Conservation (phyloP, 1,140 invertebrate species). For the Pachyrhynchus sulphureomaculatus region DNA sequence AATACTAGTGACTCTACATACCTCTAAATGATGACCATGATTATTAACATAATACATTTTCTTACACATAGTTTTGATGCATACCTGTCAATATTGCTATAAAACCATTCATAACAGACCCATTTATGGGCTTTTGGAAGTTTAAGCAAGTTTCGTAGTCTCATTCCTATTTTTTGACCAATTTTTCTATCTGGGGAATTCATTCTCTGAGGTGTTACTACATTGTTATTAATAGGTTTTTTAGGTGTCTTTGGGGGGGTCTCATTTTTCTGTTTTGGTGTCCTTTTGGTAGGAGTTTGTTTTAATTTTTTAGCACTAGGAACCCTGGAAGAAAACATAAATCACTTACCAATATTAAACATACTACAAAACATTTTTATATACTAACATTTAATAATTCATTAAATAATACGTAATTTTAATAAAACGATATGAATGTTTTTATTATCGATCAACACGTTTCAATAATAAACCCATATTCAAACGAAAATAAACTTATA, state of each 20-base stretch:
- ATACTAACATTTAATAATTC: too few species aligned
- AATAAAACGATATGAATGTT: too few species aligned
- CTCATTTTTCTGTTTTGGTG: constrained; percentile 49
- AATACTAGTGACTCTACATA: too few species aligned
- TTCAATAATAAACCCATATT: too few species aligned
- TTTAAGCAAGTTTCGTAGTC: constrained; percentile 94
- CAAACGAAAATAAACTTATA: too few species aligned
- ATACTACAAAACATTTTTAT: too few species aligned
- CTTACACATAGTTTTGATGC: too few species aligned
- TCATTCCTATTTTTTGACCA: constrained; percentile 86
- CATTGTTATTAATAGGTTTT: constrained; percentile 49
- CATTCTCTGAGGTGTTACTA: constrained; percentile 44
- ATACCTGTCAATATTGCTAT: constrained; percentile 91
- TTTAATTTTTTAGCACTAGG: constrained; percentile 64
- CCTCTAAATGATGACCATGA: too few species aligned
- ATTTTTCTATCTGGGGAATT: constrained; percentile 71
- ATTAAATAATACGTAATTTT: too few species aligned
- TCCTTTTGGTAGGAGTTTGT: constrained; percentile 53
- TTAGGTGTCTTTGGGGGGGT: constrained; percentile 43
- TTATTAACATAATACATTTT: too few species aligned
- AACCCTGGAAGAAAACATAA: constrained; percentile 51
- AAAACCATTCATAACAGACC: constrained; percentile 99
- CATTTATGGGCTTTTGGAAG: constrained; percentile 98
- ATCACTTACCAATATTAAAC: too few species aligned
- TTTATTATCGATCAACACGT: too few species aligned